phyloP scores from a whole-genome alignment of 1,140 invertebrate genomes.

The Leptinotarsa lineolata region DNA sequence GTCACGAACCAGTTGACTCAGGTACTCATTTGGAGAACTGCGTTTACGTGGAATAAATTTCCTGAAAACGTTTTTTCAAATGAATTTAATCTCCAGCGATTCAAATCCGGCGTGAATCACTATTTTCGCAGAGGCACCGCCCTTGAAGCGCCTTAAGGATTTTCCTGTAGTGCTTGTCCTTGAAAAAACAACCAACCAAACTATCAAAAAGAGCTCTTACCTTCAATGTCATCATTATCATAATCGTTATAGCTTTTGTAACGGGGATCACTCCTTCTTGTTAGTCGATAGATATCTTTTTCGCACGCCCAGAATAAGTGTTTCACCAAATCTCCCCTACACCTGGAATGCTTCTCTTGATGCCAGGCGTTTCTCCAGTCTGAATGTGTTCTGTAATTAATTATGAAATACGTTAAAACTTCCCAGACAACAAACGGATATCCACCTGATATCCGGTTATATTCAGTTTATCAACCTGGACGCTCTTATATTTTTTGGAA shows the following conservation, averaged over 20 bases:
- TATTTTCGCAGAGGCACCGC: too few relatives aligned
- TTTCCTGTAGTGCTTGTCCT: too few relatives aligned
- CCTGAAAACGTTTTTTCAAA: too few relatives aligned
- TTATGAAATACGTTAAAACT: not conserved
- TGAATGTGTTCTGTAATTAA: constrained; percentile 56
- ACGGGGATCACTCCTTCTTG: constrained; percentile 53
- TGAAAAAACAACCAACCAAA: too few relatives aligned
- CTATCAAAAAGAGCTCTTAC: constrained; percentile 21
- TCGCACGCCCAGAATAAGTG: constrained; percentile 66
- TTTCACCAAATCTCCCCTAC: constrained; percentile 60
- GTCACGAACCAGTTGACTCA: too few relatives aligned
- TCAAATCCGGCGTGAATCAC: too few relatives aligned
- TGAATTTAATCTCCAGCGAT: too few relatives aligned
- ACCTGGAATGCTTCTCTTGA: constrained; percentile 61
- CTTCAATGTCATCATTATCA: constrained; percentile 28
- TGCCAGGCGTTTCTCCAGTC: constrained; percentile 66
- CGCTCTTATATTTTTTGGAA: too few relatives aligned
- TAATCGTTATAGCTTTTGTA: constrained; percentile 15
- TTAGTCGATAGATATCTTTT: constrained; percentile 65
- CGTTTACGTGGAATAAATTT: too few relatives aligned
- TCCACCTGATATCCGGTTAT: not conserved
- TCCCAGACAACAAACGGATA: not conserved
- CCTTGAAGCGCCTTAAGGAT: too few relatives aligned
- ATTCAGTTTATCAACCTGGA: not conserved
- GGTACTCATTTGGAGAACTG: too few relatives aligned